phyloP scores from a whole-genome alignment of 2,113 vertebrate genomes.

The Carassius gibelio region DNA sequence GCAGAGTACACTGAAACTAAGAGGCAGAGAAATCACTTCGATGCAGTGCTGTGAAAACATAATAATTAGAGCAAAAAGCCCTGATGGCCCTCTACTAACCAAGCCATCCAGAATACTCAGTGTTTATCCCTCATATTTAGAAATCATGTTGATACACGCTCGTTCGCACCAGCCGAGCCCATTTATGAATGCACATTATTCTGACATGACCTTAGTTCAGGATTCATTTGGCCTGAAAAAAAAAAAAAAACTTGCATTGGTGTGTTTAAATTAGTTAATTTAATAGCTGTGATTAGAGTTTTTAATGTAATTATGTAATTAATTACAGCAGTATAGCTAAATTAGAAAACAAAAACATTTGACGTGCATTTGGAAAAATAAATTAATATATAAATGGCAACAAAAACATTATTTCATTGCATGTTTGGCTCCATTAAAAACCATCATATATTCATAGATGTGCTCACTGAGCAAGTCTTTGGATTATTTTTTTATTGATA shows the following conservation, averaged over 20 bases:
- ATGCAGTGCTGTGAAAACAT: constrained; percentile 17
- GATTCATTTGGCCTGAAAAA: neutral
- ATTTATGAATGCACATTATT: neutral
- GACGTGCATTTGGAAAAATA: neutral
- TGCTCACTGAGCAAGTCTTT: neutral
- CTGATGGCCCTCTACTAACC: neutral
- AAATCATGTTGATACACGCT: constrained; percentile 4
- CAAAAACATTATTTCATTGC: neutral
- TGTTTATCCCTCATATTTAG: neutral
- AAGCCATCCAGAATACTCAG: neutral
- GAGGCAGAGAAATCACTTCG: neutral
- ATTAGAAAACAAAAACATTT: neutral
- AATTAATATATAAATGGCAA: no score
- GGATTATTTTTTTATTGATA: neutral
- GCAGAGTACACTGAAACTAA: neutral
- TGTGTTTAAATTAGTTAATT: neutral
- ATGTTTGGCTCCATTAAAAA: neutral
- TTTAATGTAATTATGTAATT: neutral
- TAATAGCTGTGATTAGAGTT: neutral
- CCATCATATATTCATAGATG: neutral
- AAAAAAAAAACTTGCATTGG: neutral
- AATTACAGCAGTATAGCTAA: neutral
- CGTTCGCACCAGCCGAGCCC: neutral
- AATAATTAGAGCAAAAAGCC: constrained; percentile 37
- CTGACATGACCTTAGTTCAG: neutral